Base-by-base conservation (phyloP, 64 coral and sea anemone species). In the Orbicella faveolata region DNA sequence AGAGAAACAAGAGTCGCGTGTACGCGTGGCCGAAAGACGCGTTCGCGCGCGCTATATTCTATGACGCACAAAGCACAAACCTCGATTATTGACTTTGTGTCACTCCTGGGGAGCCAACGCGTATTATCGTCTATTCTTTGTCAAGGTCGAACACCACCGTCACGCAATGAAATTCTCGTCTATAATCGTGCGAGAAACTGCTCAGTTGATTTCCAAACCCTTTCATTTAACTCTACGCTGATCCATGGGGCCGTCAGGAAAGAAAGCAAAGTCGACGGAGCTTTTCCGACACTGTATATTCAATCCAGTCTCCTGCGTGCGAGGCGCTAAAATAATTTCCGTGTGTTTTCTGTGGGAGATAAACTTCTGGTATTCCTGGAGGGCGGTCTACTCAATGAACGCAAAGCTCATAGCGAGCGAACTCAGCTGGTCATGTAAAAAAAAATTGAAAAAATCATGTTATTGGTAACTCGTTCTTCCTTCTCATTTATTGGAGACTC, bases 361-460 rank as follows among this genome's bases (percentile, higher is more conserved):
- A 85, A 85, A 85, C 82, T 85, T 85, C 82, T 85, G 82, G 82
- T 85, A 53, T 85, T 85, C 65, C 82, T 73, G 65, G 82, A 85
- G 82, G 82, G 82, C 82, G 82, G 82, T 85, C 82, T 85, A 52
- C 65, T 70, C 18, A 73, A 30, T 85, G 39, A 68, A 85, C 36
- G 63, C 82, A 85, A 72, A 52, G 41, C 82, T 15, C 64, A 52
- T 68, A 66, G 65, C 20, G 82, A 85, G 82, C 11, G 19, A 9
- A 44, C 82, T 85, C 82, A 73, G 82, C 68, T 37, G 63, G 82
- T 85, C 36, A 66, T 44, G 52, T 2, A 70, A 70, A 72, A 73
- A 18, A 41, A 82, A 82, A 85, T 52, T 52, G 20, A 52, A 37
- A 85, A 70, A 68, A n/a, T 37, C 21, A 11, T 33, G 67, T 70